Percentiles rank a stretch among this genome's conserved stretches.
phyloP scores from a whole-genome alignment of 2,888 invertebrate species.

The Pardosa pseudoannulata region DNA sequence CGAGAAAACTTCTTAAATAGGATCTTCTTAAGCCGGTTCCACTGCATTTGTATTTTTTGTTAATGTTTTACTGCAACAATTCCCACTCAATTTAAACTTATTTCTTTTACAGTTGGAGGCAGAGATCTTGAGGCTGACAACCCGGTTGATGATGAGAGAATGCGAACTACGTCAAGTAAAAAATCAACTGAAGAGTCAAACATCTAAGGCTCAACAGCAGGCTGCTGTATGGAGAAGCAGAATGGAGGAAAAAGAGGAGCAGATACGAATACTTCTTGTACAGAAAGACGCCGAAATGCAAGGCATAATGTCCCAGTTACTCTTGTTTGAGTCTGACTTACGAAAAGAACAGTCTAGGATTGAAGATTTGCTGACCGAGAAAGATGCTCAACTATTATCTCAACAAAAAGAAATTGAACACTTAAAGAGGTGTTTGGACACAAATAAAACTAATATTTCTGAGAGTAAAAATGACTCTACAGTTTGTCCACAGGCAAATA shows the following conservation, averaged over 20 bases:
- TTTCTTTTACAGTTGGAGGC: conserved; percentile 68
- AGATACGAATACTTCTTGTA: conserved; percentile 49
- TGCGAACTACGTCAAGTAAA: conserved; percentile 65
- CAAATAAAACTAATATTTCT: background rate
- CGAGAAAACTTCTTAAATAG: too few species aligned
- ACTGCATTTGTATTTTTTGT: too few species aligned
- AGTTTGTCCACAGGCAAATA: background rate
- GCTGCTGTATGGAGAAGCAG: conserved; percentile 40
- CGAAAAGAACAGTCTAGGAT: conserved; percentile 62
- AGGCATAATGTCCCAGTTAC: conserved; percentile 59
- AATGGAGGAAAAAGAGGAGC: conserved; percentile 66
- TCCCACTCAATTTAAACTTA: too few species aligned
- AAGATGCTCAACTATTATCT: conserved; percentile 49
- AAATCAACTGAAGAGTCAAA: conserved; percentile 58
- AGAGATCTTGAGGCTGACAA: conserved; percentile 61
- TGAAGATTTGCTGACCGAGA: conserved; percentile 52
- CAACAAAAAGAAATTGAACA: conserved; percentile 56
- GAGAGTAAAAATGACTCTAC: background rate
- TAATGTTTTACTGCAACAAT: too few species aligned
- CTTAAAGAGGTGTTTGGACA: conserved; percentile 8
- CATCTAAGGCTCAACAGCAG: conserved; percentile 52
- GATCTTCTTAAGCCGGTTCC: too few species aligned
- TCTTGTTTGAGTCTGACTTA: conserved; percentile 60
- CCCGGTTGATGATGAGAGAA: conserved; percentile 70
- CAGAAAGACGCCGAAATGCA: conserved; percentile 72